Evolutionary conservation across 2,113 vertebrate species (phyloP).

Genomic region (Noctilio leporinus): DNA sequence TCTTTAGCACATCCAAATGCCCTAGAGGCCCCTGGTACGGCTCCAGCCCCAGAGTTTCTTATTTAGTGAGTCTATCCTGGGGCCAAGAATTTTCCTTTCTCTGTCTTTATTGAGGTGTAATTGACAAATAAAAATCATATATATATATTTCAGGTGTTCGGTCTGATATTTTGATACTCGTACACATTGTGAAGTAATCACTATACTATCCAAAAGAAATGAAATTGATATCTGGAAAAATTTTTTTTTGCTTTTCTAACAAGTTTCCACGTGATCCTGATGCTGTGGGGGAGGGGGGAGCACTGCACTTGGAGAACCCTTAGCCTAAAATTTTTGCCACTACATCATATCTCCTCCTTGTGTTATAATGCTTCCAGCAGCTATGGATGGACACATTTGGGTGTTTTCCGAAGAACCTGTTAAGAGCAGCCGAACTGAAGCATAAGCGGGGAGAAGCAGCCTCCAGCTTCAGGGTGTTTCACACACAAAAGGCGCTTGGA

Average conservation of each 20-base stretch:
- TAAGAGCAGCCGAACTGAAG: background rate
- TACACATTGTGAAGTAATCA: background rate
- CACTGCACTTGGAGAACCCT: background rate
- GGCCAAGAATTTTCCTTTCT: background rate
- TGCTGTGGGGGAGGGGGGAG: background rate
- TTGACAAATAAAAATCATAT: background rate
- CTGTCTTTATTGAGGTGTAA: background rate
- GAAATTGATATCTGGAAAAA: background rate
- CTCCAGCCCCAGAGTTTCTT: background rate
- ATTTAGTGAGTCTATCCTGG: background rate
- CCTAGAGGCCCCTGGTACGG: background rate
- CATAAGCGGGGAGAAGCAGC: background rate
- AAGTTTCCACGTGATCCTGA: background rate
- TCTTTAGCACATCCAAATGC: background rate
- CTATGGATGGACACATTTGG: background rate
- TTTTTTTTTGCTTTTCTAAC: background rate
- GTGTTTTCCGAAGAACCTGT: slow-evolving; percentile 17
- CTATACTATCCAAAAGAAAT: background rate
- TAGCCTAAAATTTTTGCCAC: background rate
- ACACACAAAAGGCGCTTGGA: background rate
- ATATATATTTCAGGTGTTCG: background rate
- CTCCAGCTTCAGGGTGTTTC: background rate
- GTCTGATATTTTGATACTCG: background rate
- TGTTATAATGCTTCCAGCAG: slow-evolving; percentile 13
- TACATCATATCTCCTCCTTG: background rate